Conservation (phyloP, 2,113 vertebrate genomes). For the Camelus dromedarius region DNA sequence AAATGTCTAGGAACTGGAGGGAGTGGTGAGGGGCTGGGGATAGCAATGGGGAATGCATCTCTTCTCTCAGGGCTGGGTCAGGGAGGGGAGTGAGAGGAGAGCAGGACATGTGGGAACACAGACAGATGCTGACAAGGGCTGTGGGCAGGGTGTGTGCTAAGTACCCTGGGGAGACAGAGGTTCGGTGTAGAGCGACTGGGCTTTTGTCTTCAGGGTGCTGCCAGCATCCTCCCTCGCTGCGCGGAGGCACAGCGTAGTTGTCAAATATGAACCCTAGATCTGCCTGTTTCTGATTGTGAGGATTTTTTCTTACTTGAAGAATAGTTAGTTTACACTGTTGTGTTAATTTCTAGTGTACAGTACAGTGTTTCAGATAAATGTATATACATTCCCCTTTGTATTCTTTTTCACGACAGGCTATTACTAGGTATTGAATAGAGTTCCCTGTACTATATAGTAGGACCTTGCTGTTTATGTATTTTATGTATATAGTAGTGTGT, state of each 20-base stretch:
- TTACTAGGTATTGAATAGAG: no score
- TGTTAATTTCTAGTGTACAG: no score
- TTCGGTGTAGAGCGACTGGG: background rate
- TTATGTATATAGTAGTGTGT: no score
- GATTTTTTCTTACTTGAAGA: background rate
- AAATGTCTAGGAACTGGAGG: slow-evolving; percentile 58
- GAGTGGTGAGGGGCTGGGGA: background rate
- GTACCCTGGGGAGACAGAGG: background rate
- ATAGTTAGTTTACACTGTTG: no score
- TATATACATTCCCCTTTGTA: no score
- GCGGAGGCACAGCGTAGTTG: background rate
- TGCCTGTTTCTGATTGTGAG: background rate
- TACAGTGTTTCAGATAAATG: no score
- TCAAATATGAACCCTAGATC: background rate
- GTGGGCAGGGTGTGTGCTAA: background rate
- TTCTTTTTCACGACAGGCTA: no score
- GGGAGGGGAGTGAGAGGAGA: background rate
- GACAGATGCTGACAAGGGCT: background rate
- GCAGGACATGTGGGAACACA: background rate
- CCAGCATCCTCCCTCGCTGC: background rate
- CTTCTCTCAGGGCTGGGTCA: background rate
- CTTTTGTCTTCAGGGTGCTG: background rate
- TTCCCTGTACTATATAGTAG: no score
- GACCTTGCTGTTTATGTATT: no score
- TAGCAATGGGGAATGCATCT: background rate